Evolutionary conservation across 2,797 vertebrate genomes (phyloP).

Genomic region (Pseudocheirus occidentalis): DNA sequence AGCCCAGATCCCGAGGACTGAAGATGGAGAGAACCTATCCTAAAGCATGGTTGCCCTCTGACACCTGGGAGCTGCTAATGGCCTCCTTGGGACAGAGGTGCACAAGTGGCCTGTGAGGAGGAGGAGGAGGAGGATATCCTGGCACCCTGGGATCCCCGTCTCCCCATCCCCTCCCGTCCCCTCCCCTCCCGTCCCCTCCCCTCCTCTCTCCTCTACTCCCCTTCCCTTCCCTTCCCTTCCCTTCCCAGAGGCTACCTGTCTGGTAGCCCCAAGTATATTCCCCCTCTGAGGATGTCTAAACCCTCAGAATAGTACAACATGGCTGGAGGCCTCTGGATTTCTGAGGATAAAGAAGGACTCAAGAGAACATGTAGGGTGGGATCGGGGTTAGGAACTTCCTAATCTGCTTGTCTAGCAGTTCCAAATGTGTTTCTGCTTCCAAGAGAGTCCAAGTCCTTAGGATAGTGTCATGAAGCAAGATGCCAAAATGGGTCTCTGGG

Average conservation of each 20-base stretch:
- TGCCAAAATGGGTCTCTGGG: neutral
- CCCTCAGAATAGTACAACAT: neutral
- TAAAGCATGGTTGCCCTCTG: neutral
- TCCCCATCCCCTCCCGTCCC: too few species aligned
- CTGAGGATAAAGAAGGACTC: neutral
- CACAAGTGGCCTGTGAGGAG: neutral
- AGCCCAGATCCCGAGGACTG: neutral
- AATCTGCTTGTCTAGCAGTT: neutral
- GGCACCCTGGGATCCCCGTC: neutral
- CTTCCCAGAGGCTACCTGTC: neutral
- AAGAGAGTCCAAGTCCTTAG: neutral
- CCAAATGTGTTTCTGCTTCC: neutral
- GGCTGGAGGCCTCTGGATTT: neutral
- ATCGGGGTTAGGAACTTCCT: neutral
- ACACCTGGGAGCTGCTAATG: neutral
- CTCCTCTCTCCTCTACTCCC: too few species aligned
- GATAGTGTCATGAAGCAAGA: neutral
- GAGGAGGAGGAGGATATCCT: neutral
- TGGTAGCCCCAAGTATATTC: too few species aligned
- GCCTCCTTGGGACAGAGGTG: neutral
- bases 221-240: neutral
- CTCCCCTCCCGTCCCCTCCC: too few species aligned
- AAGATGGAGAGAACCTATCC: neutral
- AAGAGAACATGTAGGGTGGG: neutral
- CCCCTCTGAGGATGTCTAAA: neutral